Conservation (phyloP, 2,797 vertebrate species). For the Hoplostethus mediterraneus region DNA sequence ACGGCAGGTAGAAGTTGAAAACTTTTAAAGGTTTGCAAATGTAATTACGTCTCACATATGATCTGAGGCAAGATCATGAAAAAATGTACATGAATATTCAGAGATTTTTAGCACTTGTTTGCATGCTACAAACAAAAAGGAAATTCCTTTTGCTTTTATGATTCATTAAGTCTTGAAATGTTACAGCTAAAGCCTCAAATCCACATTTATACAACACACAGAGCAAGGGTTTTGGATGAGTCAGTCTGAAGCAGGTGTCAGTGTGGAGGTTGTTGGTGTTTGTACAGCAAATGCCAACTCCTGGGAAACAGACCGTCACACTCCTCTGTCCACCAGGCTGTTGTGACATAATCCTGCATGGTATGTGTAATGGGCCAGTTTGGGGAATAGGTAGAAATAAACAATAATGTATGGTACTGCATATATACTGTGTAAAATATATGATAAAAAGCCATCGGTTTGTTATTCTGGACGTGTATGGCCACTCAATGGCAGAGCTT, state of each 20-base stretch:
- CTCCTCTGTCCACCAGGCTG: not conserved
- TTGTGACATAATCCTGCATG: not conserved
- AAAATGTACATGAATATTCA: no score
- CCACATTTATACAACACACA: not conserved
- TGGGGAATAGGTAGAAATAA: not conserved
- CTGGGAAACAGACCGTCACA: not conserved
- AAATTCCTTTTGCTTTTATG: no score
- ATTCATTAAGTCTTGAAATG: not conserved
- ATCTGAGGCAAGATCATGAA: no score
- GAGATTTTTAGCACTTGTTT: no score
- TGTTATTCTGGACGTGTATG: conserved; percentile 22
- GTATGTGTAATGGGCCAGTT: not conserved
- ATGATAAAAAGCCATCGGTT: conserved; percentile 16
- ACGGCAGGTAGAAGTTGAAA: no score
- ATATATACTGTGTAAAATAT: not conserved
- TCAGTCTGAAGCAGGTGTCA: not conserved
- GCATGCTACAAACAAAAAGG: no score
- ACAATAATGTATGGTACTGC: not conserved
- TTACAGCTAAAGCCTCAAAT: not conserved
- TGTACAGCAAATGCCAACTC: not conserved
- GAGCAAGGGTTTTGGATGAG: not conserved
- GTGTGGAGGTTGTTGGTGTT: no score
- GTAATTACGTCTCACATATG: no score
- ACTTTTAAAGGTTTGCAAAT: no score
- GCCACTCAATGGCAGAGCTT: not conserved